Conservation (phyloP, 1,140 invertebrate species). For the Amyelois transitella region DNA sequence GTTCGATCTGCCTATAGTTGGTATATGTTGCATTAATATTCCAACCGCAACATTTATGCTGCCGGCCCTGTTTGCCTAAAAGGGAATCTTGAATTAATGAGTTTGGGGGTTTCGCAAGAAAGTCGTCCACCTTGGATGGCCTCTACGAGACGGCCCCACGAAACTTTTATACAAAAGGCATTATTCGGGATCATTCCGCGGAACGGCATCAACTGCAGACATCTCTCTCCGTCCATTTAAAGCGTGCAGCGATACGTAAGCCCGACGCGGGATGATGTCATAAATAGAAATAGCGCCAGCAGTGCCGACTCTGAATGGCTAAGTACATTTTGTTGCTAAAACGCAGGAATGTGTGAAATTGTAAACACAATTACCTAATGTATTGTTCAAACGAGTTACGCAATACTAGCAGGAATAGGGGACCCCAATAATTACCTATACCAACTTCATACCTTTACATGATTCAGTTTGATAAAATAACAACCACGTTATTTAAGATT, state of each 20-base stretch:
- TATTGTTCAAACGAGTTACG: slow-evolving; percentile 4
- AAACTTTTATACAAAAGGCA: slow-evolving; percentile 58
- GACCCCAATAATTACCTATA: no score
- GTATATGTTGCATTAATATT: slow-evolving; percentile 55
- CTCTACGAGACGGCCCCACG: slow-evolving; percentile 36
- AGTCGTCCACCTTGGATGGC: slow-evolving; percentile 39
- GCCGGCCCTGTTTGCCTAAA: slow-evolving; percentile 54
- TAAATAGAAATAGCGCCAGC: slow-evolving; percentile 72
- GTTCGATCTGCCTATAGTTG: slow-evolving; percentile 7
- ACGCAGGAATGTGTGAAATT: slow-evolving; percentile 32
- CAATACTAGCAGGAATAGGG: slow-evolving; percentile 7
- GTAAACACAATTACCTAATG: slow-evolving; percentile 32
- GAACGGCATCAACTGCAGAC: slow-evolving; percentile 70
- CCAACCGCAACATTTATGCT: slow-evolving; percentile 41
- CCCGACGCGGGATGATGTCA: slow-evolving; percentile 71
- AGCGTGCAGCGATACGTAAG: slow-evolving; percentile 72
- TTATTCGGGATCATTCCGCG: slow-evolving; percentile 69
- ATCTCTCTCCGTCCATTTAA: slow-evolving; percentile 71
- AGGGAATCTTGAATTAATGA: slow-evolving; percentile 68
- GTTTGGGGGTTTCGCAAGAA: slow-evolving; percentile 57
- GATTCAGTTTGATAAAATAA: no score
- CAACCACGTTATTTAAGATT: no score
- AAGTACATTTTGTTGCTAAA: slow-evolving; percentile 45
- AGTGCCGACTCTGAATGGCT: slow-evolving; percentile 31
- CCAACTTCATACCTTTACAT: no score